Base-by-base conservation (phyloP, 30 jellyfish, hydroid and myxozoan genomes). In the Catostylus mosaicus region DNA sequence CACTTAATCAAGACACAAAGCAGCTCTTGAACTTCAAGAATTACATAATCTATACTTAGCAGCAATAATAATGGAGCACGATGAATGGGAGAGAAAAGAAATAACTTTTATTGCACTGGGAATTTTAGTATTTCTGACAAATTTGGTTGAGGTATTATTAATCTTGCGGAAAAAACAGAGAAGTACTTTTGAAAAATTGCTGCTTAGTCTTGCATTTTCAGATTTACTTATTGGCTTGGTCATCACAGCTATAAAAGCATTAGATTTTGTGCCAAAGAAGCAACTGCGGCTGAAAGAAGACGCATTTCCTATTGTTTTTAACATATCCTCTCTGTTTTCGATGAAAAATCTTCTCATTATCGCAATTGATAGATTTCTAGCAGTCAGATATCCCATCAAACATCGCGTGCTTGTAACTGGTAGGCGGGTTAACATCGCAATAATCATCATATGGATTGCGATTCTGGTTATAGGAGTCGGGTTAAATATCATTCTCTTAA, bases 341-440 rank as follows among this genome's bases (percentile, higher is more conserved):
- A 30, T 57, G 7, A 1, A 24, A 9, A 74, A 74, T 11, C 85
- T 74, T n/a, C 23, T 74, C 0, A 24, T 52, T 3, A 74, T 74
- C 46, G 35, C 85, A 3, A 1, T 74, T 46, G 85, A 74, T 43
- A 57, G 85, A 74, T 74, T 74, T 29, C 74, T 74, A 7, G 85
- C 85, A 20, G 75, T 74, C 3, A 51, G 34, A 30, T 74, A 23
- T 19, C 85, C 85, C 18, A 24, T 74, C 43, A 74, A 54, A 36
- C 85, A 74, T 26, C 85, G 57, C 80, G n/a, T 36, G 8, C 64
- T 33, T 68, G 59, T 43, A 24, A 23, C 80, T 34, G 36, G 20
- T 27, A 46, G 2, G 38, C 56, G 64, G 1, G 24, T 40, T 0
- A 68, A 68, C 64, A 9, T n/a, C 9, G 0, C 27, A 22, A 68